Evolutionary conservation across 2,113 vertebrate species (phyloP).

Genomic region (Odocoileus hemionus): DNA sequence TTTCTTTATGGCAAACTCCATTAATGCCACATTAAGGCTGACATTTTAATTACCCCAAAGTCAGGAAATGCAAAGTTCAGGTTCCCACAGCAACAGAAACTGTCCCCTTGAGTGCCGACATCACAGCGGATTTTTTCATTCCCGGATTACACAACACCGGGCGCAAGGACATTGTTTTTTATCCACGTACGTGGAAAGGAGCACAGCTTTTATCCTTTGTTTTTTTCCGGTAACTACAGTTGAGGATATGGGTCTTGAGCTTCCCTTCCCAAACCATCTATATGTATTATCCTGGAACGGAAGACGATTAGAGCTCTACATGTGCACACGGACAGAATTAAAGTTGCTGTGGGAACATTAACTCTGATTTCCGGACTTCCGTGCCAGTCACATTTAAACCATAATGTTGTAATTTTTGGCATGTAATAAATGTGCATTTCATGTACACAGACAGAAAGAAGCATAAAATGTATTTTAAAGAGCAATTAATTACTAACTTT

Average conservation of each 20-base stretch:
- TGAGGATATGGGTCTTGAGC: slow-evolving; percentile 45
- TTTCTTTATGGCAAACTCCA: slow-evolving; percentile 73
- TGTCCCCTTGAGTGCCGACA: slow-evolving; percentile 65
- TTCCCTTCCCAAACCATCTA: slow-evolving; percentile 35
- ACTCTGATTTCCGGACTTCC: slow-evolving; percentile 75
- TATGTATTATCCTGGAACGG: slow-evolving; percentile 32
- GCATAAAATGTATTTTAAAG: slow-evolving; percentile 79
- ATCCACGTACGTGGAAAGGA: slow-evolving; percentile 10
- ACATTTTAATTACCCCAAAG: slow-evolving; percentile 77
- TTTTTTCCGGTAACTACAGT: slow-evolving; percentile 55
- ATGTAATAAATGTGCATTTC: slow-evolving; percentile 75
- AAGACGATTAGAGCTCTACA: slow-evolving; percentile 44
- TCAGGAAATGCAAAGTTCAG: slow-evolving; percentile 76
- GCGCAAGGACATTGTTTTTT: slow-evolving; percentile 38
- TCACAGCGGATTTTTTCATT: slow-evolving; percentile 56
- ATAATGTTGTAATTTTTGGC: slow-evolving; percentile 77
- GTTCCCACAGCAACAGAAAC: slow-evolving; percentile 75
- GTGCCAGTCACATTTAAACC: slow-evolving; percentile 76
- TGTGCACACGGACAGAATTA: slow-evolving; percentile 71
- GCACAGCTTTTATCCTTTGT: neutral
- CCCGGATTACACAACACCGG: slow-evolving; percentile 47
- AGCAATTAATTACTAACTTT: slow-evolving; percentile 79
- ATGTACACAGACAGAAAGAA: slow-evolving; percentile 78
- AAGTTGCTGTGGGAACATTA: slow-evolving; percentile 77
- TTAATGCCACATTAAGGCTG: slow-evolving; percentile 77